Evolutionary conservation across 1,140 invertebrate genomes (phyloP).

Genomic region (Oreohelix idahoensis): DNA sequence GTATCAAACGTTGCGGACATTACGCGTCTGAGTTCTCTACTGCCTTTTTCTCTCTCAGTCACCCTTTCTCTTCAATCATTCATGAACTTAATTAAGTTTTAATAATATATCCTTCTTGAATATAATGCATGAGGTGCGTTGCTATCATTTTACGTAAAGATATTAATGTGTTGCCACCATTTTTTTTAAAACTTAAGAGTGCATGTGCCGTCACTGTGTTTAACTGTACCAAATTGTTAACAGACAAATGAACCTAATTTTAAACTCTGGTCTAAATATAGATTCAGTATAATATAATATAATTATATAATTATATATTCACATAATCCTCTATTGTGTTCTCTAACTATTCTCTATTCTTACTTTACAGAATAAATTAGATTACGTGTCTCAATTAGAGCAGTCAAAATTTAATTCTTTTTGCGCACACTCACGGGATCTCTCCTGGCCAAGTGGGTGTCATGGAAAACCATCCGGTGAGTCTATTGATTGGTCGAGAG

Average conservation of each 20-base stretch:
- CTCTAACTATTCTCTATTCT: neutral
- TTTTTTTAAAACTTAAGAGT: too few relatives aligned
- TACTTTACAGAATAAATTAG: neutral
- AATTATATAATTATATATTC: neutral
- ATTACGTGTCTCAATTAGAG: neutral
- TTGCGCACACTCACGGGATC: neutral
- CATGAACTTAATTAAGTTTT: too few relatives aligned
- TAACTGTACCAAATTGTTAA: neutral
- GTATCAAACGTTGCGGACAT: too few relatives aligned
- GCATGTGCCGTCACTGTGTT: too few relatives aligned
- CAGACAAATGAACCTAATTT: neutral
- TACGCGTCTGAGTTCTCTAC: too few relatives aligned
- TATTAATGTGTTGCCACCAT: too few relatives aligned
- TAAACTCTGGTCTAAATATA: too few relatives aligned
- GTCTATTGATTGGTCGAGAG: constrained; percentile 1
- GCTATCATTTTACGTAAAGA: too few relatives aligned
- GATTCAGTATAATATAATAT: neutral
- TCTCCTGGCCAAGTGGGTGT: neutral
- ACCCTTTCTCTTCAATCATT: too few relatives aligned
- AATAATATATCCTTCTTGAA: too few relatives aligned
- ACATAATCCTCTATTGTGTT: neutral
- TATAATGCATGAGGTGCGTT: too few relatives aligned
- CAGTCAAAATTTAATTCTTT: neutral
- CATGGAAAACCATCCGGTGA: neutral
- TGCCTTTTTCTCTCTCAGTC: too few relatives aligned